Evolutionary conservation across 2,113 vertebrate genomes (phyloP), one percentile per base, ranked within the genome.

Genomic region (Todiramphus saurophagus): DNA sequence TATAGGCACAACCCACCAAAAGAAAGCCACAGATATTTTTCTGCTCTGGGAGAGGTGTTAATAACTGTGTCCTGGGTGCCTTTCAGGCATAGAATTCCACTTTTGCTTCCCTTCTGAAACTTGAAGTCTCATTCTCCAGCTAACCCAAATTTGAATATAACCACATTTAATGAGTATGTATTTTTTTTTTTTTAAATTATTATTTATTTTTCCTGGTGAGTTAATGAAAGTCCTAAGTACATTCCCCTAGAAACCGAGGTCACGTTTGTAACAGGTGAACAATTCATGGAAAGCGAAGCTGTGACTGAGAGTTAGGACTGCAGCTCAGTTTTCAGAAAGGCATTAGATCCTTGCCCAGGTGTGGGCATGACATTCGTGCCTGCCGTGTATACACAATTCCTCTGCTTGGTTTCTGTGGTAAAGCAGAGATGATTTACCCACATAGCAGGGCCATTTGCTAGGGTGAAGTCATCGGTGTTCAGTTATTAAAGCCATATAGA

Each of bases 61-160:
- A 80, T 56, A 50, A 23, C 70, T 1, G 0, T 67, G 25, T 62
- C 75, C 63, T 0, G 0, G 23, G 16, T 79, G 82, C 33, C 63
- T 94, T 86, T 96, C 60, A 92, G 43, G 79, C 43, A 79, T 27
- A 75, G 39, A 89, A 93, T 84, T 90, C 69, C 27, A 50, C 66
- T 94, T 94, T 53, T 86, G 35, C 89, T 96, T 93, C 88, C 27
- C 14, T 56, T 91, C 27, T 89, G 77, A 89, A 87, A 73, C n/a
- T 39, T 68, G 44, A 27, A 78, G 20, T 69, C 60, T 88, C 20
- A 5, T 50, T 86, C 56, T 87, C 41, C 35, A 91, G 66, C 48
- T 66, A 78, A 82, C 19, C 13, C 9, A 48, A 13, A 24, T 58
- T 88, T 66, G 24, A 13, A 50, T 80, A 33, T 17, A 66, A 63